A percentile compares a stretch with the other conserved stretches of the same genome.
Evolutionary conservation across 2,113 vertebrate species (phyloP).

Genomic region (Scalopus aquaticus): DNA sequence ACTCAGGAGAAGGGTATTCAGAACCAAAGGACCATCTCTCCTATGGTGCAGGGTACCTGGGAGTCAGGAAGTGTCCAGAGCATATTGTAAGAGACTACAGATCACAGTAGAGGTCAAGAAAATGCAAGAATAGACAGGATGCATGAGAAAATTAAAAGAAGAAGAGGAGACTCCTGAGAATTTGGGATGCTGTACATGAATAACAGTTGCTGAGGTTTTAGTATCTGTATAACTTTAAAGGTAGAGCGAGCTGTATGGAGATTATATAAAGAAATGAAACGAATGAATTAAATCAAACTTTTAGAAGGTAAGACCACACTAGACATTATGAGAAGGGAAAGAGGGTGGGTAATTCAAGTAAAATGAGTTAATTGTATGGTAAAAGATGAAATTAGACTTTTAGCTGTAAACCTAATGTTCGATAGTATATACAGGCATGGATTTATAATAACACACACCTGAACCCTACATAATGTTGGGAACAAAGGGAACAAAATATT

Average conservation of each 20-base stretch:
- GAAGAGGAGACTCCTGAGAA: neutral
- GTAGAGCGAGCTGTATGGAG: neutral
- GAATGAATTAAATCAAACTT: too few species aligned
- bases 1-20: neutral
- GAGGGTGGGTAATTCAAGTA: too few species aligned
- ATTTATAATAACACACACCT: too few species aligned
- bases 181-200: neutral
- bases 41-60: neutral
- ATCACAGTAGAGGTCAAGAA: neutral
- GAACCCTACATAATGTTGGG: too few species aligned
- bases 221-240: neutral
- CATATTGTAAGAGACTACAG: neutral
- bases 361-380: too few species aligned
- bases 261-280: neutral
- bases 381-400: too few species aligned
- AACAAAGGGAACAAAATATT: neutral
- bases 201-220: neutral
- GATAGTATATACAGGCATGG: too few species aligned
- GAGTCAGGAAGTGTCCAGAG: neutral
- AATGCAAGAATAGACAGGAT: neutral
- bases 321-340: too few species aligned
- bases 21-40: neutral
- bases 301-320: too few species aligned
- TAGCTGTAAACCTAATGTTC: too few species aligned
- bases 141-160: neutral